Evolutionary conservation across 2,113 vertebrate species (phyloP), one percentile per base, ranked within the genome.

Genomic region (Thalassarche chlororhynchos): DNA sequence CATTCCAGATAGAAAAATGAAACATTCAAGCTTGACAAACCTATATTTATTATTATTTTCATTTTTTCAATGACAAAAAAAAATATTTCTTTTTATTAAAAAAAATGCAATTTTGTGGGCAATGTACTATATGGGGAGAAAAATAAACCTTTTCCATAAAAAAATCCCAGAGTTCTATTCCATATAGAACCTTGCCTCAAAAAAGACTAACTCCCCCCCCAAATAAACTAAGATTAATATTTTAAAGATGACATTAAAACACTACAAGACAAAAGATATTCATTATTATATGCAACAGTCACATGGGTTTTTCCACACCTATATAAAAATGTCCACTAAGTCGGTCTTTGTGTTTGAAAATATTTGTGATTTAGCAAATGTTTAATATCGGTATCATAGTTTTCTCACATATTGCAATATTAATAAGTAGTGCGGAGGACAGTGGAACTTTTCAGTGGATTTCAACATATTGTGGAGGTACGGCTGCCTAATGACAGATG

Each of bases 401-500:
- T 94, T 75, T 89, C 42, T 68, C 31, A 71, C 42, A 44, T 75
- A 57, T 9, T 84, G 14, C 21, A 69, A 25, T 64, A 76, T 49
- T 68, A 94, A 52, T 82, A 91, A 95, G 47, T 44, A 36, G 7
- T 64, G 31, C 0, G 2, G 29, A 87, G 44, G 36, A 84, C 1
- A 2, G 52, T 72, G 28, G 34, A 89, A 90, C 62, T 87, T 93
- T 89, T 87, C 65, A 85, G 65, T 69, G 54, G 21, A 61, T 95
- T 91, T 91, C 46, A 72, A 47, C 61, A 91, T 93, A 79, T 49
- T 91, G 78, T 65, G 81, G 52, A 96, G 74, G 74, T 94, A 93
- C 2, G 6, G 28, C 84, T 97, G 89, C 70, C 49, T 96, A 84
- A 84, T 87, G 91, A 91, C 97, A 97, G 95, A 97, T 96, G 94